phyloP scores from a whole-genome alignment of 2,113 vertebrate species.

The Merops nubicus region DNA sequence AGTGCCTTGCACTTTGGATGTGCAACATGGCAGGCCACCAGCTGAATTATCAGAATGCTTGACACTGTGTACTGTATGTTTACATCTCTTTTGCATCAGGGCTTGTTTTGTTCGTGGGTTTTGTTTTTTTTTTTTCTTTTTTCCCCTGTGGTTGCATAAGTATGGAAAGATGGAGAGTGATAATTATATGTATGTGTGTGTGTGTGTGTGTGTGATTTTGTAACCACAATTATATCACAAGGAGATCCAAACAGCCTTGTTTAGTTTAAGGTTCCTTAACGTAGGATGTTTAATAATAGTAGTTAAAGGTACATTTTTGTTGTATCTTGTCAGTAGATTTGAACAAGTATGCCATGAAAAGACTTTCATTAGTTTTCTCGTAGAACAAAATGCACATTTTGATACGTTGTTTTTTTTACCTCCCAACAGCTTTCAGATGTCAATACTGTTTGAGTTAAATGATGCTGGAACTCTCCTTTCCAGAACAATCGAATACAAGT shows the following conservation, averaged over 20 bases:
- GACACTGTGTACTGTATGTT: rapidly evolving
- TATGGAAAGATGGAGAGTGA: not conserved
- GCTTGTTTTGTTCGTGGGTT: not conserved
- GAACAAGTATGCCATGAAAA: not conserved
- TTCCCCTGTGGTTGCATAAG: not conserved
- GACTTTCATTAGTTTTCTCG: not conserved
- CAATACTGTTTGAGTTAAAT: not conserved
- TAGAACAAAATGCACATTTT: not conserved
- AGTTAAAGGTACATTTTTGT: not conserved
- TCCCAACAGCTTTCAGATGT: not conserved
- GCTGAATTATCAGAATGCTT: not conserved
- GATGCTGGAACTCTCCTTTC: not conserved
- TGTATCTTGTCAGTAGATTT: not conserved
- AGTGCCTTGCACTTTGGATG: not conserved
- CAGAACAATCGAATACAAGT: not conserved
- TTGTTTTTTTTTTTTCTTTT: not conserved
- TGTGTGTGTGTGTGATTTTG: not conserved
- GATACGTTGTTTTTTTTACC: not conserved
- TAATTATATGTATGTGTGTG: not conserved
- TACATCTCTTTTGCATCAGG: not conserved
- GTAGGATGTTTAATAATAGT: not conserved
- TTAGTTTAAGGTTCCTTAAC: not conserved
- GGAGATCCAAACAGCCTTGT: not conserved
- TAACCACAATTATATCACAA: not conserved
- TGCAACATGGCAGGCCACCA: not conserved